Percentiles rank a stretch among this genome's conserved stretches.
These are phyloP conservation scores for Spisula solida DNA, from an alignment of 2,888 invertebrate species.

Conservation along the genomic window DNA sequence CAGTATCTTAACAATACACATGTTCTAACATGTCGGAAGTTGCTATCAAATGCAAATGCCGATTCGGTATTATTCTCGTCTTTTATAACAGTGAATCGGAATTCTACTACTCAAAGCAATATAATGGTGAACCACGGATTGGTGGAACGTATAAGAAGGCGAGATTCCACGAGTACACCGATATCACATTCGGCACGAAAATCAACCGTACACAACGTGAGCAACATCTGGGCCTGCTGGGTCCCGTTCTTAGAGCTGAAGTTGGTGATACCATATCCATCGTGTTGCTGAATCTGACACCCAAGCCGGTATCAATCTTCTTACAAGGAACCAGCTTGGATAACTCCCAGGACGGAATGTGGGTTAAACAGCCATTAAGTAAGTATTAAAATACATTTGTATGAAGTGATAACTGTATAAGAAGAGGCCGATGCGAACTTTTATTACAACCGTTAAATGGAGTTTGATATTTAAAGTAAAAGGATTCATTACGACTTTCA, in stretches of 20 bases:
- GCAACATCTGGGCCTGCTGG: conserved; percentile 76
- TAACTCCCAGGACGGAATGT: conserved; percentile 69
- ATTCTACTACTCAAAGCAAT: conserved; percentile 56
- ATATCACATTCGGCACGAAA: conserved; percentile 64
- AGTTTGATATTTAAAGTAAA: too few relatives aligned
- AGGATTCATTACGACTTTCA: too few relatives aligned
- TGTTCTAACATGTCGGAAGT: too few relatives aligned
- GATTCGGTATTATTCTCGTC: too few relatives aligned
- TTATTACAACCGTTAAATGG: too few relatives aligned
- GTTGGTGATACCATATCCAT: conserved; percentile 76
- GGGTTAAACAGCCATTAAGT: conserved; percentile 43
- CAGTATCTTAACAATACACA: too few relatives aligned
- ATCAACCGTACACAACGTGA: conserved; percentile 36
- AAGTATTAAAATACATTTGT: conserved; percentile 8
- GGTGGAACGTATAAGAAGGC: conserved; percentile 75
- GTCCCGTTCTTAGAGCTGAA: conserved; percentile 77
- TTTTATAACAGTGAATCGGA: conserved; percentile 63
- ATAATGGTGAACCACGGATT: conserved; percentile 58
- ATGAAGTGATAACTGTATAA: too few relatives aligned
- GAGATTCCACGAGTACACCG: conserved; percentile 72
- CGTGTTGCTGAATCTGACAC: conserved; percentile 72
- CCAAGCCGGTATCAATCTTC: conserved; percentile 74
- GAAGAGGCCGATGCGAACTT: too few relatives aligned
- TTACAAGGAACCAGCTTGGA: conserved; percentile 74
- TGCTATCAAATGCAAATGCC: too few relatives aligned